A percentile compares a stretch with the other conserved stretches of the same genome.
phyloP scores from a whole-genome alignment of 2,888 invertebrate species.

The Augochlorella aurata region DNA sequence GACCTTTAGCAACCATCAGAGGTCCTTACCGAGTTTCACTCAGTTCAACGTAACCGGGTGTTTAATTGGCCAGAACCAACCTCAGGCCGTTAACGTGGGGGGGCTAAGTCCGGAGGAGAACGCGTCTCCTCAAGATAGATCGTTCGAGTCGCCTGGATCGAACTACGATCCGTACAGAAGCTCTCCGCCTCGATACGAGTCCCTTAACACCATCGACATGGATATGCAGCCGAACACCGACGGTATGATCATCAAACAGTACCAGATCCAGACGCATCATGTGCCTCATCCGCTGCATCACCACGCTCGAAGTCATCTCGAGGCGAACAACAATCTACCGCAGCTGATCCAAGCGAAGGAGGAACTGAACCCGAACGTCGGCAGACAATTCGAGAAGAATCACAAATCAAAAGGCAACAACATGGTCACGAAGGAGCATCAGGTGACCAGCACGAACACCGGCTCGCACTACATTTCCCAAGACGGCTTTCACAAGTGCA shows the following conservation, averaged over 20 bases:
- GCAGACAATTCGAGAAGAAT: slow-evolving; percentile 33
- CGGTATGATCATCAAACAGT: slow-evolving; percentile 68
- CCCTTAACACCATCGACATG: slow-evolving; percentile 59
- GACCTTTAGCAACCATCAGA: slow-evolving; percentile 77
- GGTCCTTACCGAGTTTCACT: slow-evolving; percentile 87
- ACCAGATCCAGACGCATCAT: slow-evolving; percentile 60
- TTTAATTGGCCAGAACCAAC: slow-evolving; percentile 83
- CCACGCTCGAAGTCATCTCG: slow-evolving; percentile 54
- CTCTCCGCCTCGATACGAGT: slow-evolving; percentile 73
- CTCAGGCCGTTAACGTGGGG: slow-evolving; percentile 90
- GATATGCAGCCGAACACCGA: slow-evolving; percentile 62
- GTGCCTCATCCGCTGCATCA: slow-evolving; percentile 30
- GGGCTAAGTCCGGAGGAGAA: slow-evolving; percentile 86
- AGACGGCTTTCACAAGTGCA: slow-evolving; percentile 86
- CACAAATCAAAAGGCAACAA: slow-evolving; percentile 44
- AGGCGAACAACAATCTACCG: slow-evolving; percentile 75
- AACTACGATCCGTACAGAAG: slow-evolving; percentile 68
- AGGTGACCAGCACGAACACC: slow-evolving; percentile 73
- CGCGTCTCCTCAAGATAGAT: slow-evolving; percentile 82
- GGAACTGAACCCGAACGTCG: slow-evolving; percentile 72
- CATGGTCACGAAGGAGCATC: slow-evolving; percentile 71
- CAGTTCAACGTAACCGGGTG: slow-evolving; percentile 85
- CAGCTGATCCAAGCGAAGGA: slow-evolving; percentile 69
- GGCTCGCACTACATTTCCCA: slow-evolving; percentile 73
- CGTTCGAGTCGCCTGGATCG: slow-evolving; percentile 77